phyloP scores from a whole-genome alignment of 2,113 vertebrate species.

The Ancistrus triradiatus region DNA sequence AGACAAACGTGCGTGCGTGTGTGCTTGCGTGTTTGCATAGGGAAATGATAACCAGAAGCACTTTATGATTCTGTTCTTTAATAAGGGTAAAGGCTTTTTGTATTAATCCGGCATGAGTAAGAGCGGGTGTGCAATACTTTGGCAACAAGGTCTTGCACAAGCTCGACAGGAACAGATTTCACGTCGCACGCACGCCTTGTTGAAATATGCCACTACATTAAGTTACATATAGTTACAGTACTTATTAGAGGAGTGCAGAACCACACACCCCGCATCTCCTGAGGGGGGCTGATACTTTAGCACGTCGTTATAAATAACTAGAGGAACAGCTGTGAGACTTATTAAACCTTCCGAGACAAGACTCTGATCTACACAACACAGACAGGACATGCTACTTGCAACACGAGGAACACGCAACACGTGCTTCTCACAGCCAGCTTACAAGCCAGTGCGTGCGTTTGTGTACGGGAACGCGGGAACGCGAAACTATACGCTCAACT shows the following conservation, averaged over 20 bases:
- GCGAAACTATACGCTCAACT: not conserved
- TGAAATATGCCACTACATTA: too few species aligned
- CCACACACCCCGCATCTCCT: slow-evolving; percentile 2
- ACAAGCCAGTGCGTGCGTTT: not conserved
- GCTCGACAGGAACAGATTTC: too few species aligned
- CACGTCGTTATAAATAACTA: slow-evolving; percentile 60
- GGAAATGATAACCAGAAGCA: not conserved
- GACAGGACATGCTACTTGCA: too few species aligned
- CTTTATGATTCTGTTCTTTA: not conserved
- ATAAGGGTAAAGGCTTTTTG: too few species aligned
- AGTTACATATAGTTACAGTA: too few species aligned
- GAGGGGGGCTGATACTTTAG: slow-evolving; percentile 48
- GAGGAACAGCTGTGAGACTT: slow-evolving; percentile 45
- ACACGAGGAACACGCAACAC: too few species aligned
- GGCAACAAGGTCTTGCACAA: too few species aligned
- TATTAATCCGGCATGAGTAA: too few species aligned
- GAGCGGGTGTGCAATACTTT: too few species aligned
- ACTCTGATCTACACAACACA: not conserved
- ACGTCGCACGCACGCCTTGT: too few species aligned
- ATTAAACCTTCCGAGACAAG: slow-evolving; percentile 27
- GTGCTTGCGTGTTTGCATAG: slow-evolving; percentile 7
- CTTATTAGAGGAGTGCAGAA: not conserved
- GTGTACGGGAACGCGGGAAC: not conserved
- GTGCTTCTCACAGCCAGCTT: not conserved
- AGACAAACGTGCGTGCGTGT: not conserved